Evolutionary conservation across 2,113 vertebrate species (phyloP), one percentile per base, ranked within the genome.

Genomic region (Oplegnathus fasciatus): DNA sequence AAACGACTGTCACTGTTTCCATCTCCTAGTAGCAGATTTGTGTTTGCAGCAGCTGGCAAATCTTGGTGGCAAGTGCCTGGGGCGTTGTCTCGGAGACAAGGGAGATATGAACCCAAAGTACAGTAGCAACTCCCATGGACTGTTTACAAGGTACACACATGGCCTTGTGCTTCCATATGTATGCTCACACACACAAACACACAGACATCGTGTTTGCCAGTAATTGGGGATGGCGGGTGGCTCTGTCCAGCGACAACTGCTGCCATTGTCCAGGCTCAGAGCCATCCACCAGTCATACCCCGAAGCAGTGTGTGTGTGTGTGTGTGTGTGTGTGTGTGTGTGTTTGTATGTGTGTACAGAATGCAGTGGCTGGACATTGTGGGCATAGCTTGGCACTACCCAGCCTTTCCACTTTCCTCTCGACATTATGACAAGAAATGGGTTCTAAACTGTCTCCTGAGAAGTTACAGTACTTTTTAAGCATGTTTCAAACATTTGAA

Each of bases 1-100:
- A 76, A 69, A 46, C 2, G 11, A 10, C 9, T 20, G 30, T 32
- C 15, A 9, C 6, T 20, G 34, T 64, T 65, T 30, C 62, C 50
- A 26, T 10, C 40, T 82, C 18, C 22, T 70, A 10, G 28, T 30
- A 67, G 30, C 64, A 83, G 75, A 83, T 79, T 74, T 68, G 26
- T 28, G 75, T 86, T 79, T 55, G 9, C 55, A 37, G 86, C 66
- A 86, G 67, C 68, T 84, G 78, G 60, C n/a, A 62, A 40, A 15
- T 62, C 15, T 44, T 52, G 30, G 30, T 37, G 64, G 20, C 68
- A 60, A 5, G 9, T 76, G 48, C 42, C 57, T 1, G 20, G 50
- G 17, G 61, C 52, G 85, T 80, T 71, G 80, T 62, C 6, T 0
- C 37, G 54, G 77, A 70, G 6, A 78, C n/a, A 15, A 22, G 30